Percentiles rank a stretch among this genome's conserved stretches.
These are phyloP conservation scores for Ailurus styani DNA, from an alignment of 2,113 vertebrate species.

Conservation along the genomic window DNA sequence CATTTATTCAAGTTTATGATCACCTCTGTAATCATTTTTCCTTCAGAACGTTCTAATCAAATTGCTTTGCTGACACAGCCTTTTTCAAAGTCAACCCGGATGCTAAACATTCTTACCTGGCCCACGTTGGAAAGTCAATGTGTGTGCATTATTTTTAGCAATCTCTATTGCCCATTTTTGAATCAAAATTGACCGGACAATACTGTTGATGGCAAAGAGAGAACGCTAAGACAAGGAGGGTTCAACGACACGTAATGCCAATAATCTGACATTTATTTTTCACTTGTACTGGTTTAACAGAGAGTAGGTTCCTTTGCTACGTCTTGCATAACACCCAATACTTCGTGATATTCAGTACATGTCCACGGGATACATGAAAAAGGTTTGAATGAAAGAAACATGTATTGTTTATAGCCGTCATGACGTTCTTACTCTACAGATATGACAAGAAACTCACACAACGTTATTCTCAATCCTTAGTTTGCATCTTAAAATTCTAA, in stretches of 20 bases:
- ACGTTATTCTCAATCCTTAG: not conserved
- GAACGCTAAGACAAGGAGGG: not conserved
- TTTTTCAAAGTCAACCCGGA: not conserved
- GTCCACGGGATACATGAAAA: not conserved
- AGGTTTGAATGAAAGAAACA: not conserved
- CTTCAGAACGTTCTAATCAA: not conserved
- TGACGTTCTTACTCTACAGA: not conserved
- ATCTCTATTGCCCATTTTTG: not conserved
- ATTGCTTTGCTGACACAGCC: not conserved
- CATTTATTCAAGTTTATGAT: not conserved
- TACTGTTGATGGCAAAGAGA: not conserved
- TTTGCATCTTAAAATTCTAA: not conserved
- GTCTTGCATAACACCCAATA: not conserved
- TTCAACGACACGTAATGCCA: not conserved
- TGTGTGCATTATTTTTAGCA: not conserved
- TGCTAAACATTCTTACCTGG: not conserved
- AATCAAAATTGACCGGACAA: not conserved
- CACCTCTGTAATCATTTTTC: not conserved
- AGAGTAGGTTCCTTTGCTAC: not conserved
- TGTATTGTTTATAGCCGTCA: not conserved
- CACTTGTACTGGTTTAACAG: not conserved
- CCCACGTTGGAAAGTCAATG: not conserved
- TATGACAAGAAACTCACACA: not conserved
- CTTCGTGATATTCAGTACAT: not conserved
- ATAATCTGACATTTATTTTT: not conserved